Base-by-base conservation (phyloP, 1,140 invertebrate species). In the Ceratina australensis region DNA sequence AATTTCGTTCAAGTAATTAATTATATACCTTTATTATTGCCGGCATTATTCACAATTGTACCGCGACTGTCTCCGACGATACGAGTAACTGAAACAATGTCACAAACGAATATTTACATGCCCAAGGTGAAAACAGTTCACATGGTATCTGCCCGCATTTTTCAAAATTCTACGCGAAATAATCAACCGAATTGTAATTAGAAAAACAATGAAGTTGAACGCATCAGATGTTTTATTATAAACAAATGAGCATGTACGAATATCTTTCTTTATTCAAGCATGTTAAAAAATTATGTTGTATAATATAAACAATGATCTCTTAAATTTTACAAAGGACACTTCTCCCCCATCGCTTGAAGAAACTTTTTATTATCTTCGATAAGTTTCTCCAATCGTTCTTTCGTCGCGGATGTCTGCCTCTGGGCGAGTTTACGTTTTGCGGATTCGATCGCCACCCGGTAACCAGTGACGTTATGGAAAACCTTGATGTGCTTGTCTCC, bases 401-500 rank as follows among this genome's bases (percentile, higher is more conserved):
- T 95, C 24, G 95, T 95, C 12, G 95, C 95, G 0, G 95, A 94
- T 3, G 94, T 94, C 78, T 94, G 94, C 56, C 93, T 93, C 69
- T 94, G 92, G 64, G 93, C 93, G 12, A 96, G 89, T 84, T 95
- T 95, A 22, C 94, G 91, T 81, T 93, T 93, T 8, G 96, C 94
- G 33, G 94, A 94, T 49, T 92, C 91, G 61, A 97, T 94, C 1
- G 93, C 94, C 16, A 95, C 95, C 79, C 94, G 92, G 85, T 96
- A 95, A 8, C 96, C 97, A 74, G 96, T 94, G 13, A 98, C 93
- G 86, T 98, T 98, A 85, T 96, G 95, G 82, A 98, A 95, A 22
- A 98, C 94, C 63, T 95, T 93, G 18, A 98, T 94, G 57, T 95
- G 95, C 72, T 94, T 95, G 85, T 97, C 96, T 16, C 96, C 96